Evolutionary conservation across 2,888 invertebrate species (phyloP).

Genomic region (Drosophila kuntzei): DNA sequence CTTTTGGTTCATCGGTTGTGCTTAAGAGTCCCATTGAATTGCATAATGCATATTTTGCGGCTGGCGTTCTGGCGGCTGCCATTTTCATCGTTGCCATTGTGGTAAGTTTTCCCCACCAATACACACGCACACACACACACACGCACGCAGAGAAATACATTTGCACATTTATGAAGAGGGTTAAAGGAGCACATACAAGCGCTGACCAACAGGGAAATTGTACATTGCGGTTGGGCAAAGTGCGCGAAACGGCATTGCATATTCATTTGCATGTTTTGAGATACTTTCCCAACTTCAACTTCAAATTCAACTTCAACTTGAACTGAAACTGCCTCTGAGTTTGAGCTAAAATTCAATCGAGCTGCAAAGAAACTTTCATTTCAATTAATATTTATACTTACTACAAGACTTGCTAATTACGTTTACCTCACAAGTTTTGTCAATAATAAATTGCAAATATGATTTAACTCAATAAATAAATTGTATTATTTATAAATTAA

Average conservation of each 20-base stretch:
- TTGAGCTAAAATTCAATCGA: constrained; percentile 37
- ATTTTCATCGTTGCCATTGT: constrained; percentile 91
- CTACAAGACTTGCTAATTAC: background rate
- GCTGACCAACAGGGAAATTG: constrained; percentile 73
- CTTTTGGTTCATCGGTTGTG: constrained; percentile 84
- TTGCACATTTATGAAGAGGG: constrained; percentile 21
- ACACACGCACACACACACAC: constrained; percentile 23
- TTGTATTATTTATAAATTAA: too few relatives aligned
- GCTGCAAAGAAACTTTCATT: constrained; percentile 1
- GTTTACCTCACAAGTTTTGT: background rate
- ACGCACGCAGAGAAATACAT: constrained; percentile 7
- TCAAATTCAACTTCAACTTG: constrained; percentile 40
- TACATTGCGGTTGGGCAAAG: constrained; percentile 67
- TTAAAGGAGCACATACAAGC: constrained; percentile 13
- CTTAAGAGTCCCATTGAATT: constrained; percentile 87
- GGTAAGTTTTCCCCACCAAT: constrained; percentile 86
- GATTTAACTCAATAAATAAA: too few relatives aligned
- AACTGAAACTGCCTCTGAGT: constrained; percentile 49
- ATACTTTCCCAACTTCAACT: constrained; percentile 35
- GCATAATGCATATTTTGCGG: constrained; percentile 92
- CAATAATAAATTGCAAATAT: too few relatives aligned
- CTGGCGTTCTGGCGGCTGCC: constrained; percentile 91
- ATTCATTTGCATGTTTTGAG: constrained; percentile 72
- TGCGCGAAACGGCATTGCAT: constrained; percentile 66
- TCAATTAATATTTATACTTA: constrained; percentile 8